Percentiles rank a stretch among this genome's conserved stretches.
Evolutionary conservation across 2,113 vertebrate species (phyloP).

Genomic region (Nannospalax galili): DNA sequence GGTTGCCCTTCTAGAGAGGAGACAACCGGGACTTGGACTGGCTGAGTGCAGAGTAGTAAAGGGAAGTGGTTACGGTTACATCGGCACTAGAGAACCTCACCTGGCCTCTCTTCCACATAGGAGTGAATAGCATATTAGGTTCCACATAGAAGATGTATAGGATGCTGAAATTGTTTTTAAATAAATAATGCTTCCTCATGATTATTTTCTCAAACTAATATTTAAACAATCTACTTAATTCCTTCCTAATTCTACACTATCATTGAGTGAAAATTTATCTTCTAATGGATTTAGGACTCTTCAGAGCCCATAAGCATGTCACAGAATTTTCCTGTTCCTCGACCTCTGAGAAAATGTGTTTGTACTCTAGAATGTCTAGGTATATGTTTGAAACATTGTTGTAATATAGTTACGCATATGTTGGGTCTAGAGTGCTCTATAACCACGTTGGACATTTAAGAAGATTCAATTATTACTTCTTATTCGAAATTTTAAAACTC

Average conservation of each 20-base stretch:
- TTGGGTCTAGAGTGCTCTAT: background rate
- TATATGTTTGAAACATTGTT: background rate
- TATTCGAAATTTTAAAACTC: background rate
- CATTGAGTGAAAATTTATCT: background rate
- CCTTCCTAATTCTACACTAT: background rate
- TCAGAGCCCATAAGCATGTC: background rate
- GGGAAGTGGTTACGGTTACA: background rate
- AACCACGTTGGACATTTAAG: background rate
- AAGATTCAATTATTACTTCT: background rate
- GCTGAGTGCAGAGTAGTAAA: background rate
- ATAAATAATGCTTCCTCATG: background rate
- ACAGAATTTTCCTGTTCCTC: background rate
- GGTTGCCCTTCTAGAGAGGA: constrained; percentile 46
- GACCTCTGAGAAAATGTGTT: background rate
- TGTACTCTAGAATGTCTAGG: background rate
- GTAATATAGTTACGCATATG: background rate
- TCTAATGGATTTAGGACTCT: background rate
- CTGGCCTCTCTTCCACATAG: background rate
- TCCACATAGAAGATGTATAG: background rate
- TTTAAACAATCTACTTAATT: background rate
- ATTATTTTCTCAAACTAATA: background rate
- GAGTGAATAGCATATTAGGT: background rate
- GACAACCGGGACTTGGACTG: background rate
- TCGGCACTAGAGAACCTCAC: background rate
- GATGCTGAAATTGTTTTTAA: background rate